These are phyloP conservation scores for Anaspis maculata DNA, from an alignment of 2,888 invertebrate genomes.

Conservation along the genomic window DNA sequence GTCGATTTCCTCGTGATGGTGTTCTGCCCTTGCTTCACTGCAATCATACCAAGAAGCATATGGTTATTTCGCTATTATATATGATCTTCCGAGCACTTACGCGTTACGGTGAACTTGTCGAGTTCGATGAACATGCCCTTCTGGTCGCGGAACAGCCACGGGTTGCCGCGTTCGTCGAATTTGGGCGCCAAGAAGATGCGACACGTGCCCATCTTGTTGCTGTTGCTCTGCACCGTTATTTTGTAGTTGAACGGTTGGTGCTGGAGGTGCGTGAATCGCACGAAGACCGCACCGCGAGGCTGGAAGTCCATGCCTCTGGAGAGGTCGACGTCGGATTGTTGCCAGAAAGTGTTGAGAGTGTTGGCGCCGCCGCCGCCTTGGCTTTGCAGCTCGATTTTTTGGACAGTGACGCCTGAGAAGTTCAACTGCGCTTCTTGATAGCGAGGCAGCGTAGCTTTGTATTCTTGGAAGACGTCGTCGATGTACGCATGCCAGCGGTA, in stretches of 20 bases:
- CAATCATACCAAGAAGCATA: slow-evolving; percentile 1
- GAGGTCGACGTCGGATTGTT: slow-evolving; percentile 68
- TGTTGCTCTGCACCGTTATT: slow-evolving; percentile 33
- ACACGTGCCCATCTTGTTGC: slow-evolving; percentile 50
- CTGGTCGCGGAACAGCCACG: slow-evolving; percentile 56
- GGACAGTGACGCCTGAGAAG: slow-evolving; percentile 55
- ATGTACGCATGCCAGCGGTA: slow-evolving; percentile 79
- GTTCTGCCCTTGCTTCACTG: slow-evolving; percentile 60
- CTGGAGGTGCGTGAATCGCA: slow-evolving; percentile 69
- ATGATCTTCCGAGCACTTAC: slow-evolving; percentile 45
- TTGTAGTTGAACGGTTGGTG: slow-evolving; percentile 61
- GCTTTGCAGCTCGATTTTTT: slow-evolving; percentile 47
- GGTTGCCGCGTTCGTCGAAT: slow-evolving; percentile 53
- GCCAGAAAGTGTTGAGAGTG: slow-evolving; percentile 65
- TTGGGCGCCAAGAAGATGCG: slow-evolving; percentile 63
- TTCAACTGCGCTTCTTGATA: slow-evolving; percentile 53
- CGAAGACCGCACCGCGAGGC: slow-evolving; percentile 65
- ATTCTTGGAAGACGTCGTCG: slow-evolving; percentile 67
- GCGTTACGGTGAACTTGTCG: slow-evolving; percentile 57
- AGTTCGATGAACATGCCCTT: slow-evolving; percentile 60
- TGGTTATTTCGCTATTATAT: background rate
- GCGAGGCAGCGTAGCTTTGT: slow-evolving; percentile 59
- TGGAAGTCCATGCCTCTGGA: slow-evolving; percentile 76
- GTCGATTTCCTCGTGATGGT: slow-evolving; percentile 55
- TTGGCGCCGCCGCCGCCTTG: slow-evolving; percentile 45